Evolutionary conservation across 2,797 vertebrate genomes (phyloP).

Genomic region (Valencia hispanica): DNA sequence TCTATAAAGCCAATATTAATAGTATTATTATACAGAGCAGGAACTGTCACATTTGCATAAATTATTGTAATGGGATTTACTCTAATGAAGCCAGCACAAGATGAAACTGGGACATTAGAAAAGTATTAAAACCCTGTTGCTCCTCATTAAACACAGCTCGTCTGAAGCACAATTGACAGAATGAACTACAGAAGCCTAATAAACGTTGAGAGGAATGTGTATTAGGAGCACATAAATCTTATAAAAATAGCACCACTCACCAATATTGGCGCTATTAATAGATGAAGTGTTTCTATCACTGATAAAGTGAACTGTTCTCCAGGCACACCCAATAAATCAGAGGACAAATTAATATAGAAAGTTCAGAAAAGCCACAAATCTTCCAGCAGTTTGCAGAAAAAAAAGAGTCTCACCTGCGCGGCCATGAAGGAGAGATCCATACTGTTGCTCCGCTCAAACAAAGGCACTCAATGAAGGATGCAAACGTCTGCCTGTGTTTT

Average conservation of each 20-base stretch:
- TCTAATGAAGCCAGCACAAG: slow-evolving; percentile 1
- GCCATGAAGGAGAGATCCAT: slow-evolving; percentile 99
- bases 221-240: background rate
- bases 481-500: slow-evolving; percentile 25
- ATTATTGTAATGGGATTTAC: slow-evolving; percentile 1
- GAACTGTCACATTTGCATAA: background rate
- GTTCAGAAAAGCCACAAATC: slow-evolving; percentile 4
- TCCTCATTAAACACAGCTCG: background rate
- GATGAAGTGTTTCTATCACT: background rate
- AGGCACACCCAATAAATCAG: slow-evolving; percentile 51
- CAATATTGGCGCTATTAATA: background rate
- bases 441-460: slow-evolving; percentile 67
- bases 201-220: slow-evolving; percentile 11
- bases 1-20: background rate
- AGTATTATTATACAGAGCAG: background rate
- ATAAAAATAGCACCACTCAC: background rate
- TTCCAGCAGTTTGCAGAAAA: background rate
- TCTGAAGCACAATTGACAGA: background rate
- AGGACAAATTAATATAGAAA: slow-evolving; percentile 22
- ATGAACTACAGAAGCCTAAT: background rate
- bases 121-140: background rate
- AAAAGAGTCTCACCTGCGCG: slow-evolving; percentile 87
- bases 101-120: background rate
- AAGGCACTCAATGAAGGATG: slow-evolving; percentile 60
- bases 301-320: slow-evolving; percentile 38